phyloP scores from a whole-genome alignment of 2,888 invertebrate species.

The Chloromyia formosa region DNA sequence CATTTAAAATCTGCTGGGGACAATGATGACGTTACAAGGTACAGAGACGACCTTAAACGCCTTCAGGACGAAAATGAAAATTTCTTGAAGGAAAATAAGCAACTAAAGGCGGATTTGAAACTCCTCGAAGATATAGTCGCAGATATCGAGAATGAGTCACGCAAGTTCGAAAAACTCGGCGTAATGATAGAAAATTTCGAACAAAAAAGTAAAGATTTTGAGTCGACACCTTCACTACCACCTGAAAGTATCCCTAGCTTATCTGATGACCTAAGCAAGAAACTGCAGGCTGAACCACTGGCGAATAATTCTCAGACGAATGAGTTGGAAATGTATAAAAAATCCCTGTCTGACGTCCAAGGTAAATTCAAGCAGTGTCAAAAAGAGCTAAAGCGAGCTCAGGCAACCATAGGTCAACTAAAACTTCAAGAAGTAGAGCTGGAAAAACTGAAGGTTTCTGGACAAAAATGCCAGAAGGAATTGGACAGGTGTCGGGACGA shows the following conservation, averaged over 20 bases:
- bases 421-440: slow-evolving; percentile 3
- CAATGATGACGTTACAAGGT: not conserved
- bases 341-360: not conserved
- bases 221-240: not conserved
- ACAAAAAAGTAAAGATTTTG: slow-evolving; percentile 36
- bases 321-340: slow-evolving; percentile 2
- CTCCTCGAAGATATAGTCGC: slow-evolving; percentile 47
- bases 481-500: too few relatives aligned
- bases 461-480: too few relatives aligned
- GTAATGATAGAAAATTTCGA: slow-evolving; percentile 45
- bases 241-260: not conserved
- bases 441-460: not conserved
- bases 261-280: slow-evolving; percentile 38
- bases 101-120: slow-evolving; percentile 30
- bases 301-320: slow-evolving; percentile 38
- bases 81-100: not conserved
- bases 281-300: slow-evolving; percentile 38
- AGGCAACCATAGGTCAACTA: slow-evolving; percentile 11
- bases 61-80: slow-evolving; percentile 10
- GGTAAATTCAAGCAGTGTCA: slow-evolving; percentile 12
- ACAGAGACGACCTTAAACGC: not conserved
- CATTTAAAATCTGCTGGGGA: slow-evolving; percentile 24
- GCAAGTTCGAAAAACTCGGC: slow-evolving; percentile 51
- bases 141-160: slow-evolving; percentile 55
- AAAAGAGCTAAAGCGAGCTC: not conserved